Conservation (phyloP, 2,888 invertebrate species). For the Synergus laeviventris region DNA sequence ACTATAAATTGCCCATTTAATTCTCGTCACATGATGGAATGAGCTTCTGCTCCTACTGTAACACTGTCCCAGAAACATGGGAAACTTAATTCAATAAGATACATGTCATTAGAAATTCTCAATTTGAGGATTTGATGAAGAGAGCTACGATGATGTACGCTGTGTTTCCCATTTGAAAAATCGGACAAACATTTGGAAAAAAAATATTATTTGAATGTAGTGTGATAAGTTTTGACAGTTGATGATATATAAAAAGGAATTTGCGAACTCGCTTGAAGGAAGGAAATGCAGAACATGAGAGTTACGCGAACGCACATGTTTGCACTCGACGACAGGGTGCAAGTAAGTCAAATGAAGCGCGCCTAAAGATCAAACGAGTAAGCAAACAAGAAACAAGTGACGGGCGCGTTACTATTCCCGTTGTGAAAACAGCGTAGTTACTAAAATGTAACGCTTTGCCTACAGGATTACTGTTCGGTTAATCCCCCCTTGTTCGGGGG, state of each 20-base stretch:
- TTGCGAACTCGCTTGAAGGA: not conserved
- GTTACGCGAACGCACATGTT: slow-evolving; percentile 52
- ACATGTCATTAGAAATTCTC: not conserved
- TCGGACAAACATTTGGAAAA: not conserved
- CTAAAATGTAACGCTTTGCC: slow-evolving; percentile 70
- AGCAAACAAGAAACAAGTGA: slow-evolving; percentile 74
- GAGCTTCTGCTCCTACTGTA: not conserved
- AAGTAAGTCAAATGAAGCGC: slow-evolving; percentile 56
- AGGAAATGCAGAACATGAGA: slow-evolving; percentile 40
- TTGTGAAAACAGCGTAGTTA: slow-evolving; percentile 71
- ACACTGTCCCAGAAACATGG: not conserved
- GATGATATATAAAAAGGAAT: slow-evolving; percentile 2
- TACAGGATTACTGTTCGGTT: slow-evolving; percentile 73
- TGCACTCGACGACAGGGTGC: slow-evolving; percentile 53
- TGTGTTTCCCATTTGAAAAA: too few relatives aligned
- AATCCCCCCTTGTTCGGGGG: slow-evolving; percentile 20
- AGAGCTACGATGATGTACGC: too few relatives aligned
- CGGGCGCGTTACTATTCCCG: slow-evolving; percentile 66
- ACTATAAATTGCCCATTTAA: slow-evolving; percentile 14
- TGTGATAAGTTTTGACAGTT: not conserved
- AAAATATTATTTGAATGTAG: not conserved
- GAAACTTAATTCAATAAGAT: not conserved
- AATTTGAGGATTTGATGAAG: not conserved
- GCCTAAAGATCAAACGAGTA: slow-evolving; percentile 73
- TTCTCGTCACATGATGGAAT: slow-evolving; percentile 14